Base-by-base conservation (phyloP, 2,888 invertebrate species). In the Agrotis puta region DNA sequence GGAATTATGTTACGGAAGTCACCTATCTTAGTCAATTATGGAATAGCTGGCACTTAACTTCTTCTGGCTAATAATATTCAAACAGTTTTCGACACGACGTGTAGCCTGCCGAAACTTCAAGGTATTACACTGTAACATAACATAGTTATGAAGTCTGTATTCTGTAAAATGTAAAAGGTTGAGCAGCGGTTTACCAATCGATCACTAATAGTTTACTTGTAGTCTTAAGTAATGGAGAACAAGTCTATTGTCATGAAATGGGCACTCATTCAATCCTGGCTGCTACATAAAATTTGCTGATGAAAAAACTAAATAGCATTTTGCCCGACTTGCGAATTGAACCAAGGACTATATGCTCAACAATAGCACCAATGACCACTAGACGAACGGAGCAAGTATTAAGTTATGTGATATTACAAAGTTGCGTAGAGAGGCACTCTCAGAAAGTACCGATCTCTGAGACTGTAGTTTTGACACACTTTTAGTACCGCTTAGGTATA, bases 401-500 rank as follows among this genome's bases (percentile, higher is more conserved):
- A 54, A 54, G 24, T 11, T 43, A 70, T 14, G 14, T 45, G 20
- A 39, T n/a, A n/a, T 6, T 47, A 51, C n/a, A 67, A 54, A 67
- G 27, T 73, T 67, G 2, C 11, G 39, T 39, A 18, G 64, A 74
- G 53, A 18, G 18, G 18, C 39, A 65, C 45, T 50, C 20, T 47
- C 16, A 33, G n/a, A n/a, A 22, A 43, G 50, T 57, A 39, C 6
- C 13, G 22, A 73, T 58, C 76, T 58, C 47, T 43, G 1, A 66
- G 39, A 47, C 20, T 43, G 47, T 18, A 72, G 20, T 20, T 74
- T 57, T 24, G 14, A 22, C 45, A 45, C 13, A 39, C 33, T 74
- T 75, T 66, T 47, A 57, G 56, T n/a, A 64, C 48, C 47, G 27
- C 67, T 75, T 57, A 57, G 20, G 24, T 39, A 56, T 24, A 22